Evolutionary conservation across 2,113 vertebrate genomes (phyloP), one percentile per base, ranked within the genome.

Genomic region (Colistium nudipinnis): DNA sequence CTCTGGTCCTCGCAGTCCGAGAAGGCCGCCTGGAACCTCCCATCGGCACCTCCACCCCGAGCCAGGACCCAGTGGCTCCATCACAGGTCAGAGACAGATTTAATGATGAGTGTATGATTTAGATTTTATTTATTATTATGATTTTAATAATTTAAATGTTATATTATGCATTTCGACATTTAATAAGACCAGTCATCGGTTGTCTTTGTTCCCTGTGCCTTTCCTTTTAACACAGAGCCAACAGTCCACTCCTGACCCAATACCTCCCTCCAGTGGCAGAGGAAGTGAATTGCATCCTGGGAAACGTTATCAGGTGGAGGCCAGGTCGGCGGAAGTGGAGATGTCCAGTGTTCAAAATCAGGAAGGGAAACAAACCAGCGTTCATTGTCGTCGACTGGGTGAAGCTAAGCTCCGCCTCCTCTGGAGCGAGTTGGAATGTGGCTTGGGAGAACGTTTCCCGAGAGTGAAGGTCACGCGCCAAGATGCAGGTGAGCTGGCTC

Each of bases 351-450:
- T 28, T 25, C 63, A 82, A 56, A 10, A 0, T 16, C 22, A n/a
- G n/a, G 2, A 31, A 17, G 19, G 8, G 55, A 62, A 28, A 27
- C 31, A 74, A 47, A 52, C 54, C 10, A 75, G 28, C 1, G 41
- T 24, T 20, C 59, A 44, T 16, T 62, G 48, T 20, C 59, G 48
- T 16, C 64, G 48, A 20, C 2, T 92, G 0, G 80, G 82, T 4
- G 51, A 81, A n/a, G 75, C 80, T 9, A 85, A 83, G 41, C 81
- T 86, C 9, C 25, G 63, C 20, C 85, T 92, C 22, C 61, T 92
- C 7, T 59, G 81, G 67, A 13, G 70, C 38, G 61, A 80, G 2
- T 68, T 91, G 11, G 47, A 84, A 54, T 3, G 6, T 4, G 27
- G 59, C 54, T 54, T 90, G 25, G 4, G 43, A 7, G 11, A 7